Evolutionary conservation across 2,113 vertebrate species (phyloP), one percentile per base, ranked within the genome.

Genomic region (Oncorhynchus mykiss): DNA sequence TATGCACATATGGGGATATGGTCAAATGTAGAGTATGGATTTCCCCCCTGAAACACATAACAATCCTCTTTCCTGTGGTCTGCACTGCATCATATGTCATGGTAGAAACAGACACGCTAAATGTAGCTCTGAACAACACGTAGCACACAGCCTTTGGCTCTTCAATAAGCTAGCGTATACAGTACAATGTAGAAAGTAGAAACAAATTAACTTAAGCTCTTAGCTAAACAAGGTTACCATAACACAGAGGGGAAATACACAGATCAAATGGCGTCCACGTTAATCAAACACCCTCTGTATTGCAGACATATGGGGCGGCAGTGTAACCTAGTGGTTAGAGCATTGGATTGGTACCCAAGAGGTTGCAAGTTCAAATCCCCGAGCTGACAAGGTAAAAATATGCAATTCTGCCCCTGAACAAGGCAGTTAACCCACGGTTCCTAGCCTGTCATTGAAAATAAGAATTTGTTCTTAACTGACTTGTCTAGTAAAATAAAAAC

Each of bases 31-130:
- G 73, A 51, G 71, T 79, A 81, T 77, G 79, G 59, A 82, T 77
- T 64, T 74, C 73, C 71, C 79, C 71, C 22, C 14, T 5, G 66
- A 84, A 81, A 86, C 78, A 84, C 78, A 74, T 84, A 86, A 82
- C 81, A 85, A 88, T 89, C 86, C 84, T 85, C 74, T 75, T 77
- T 67, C 59, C 82, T 82, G 80, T 89, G 82, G 86, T 87, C 88
- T 90, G 83, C 71, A 64, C 73, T 83, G 68, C 71, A 86, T 89
- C 84, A 80, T 20, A 14, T 11, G 1, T 16, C 2, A 72, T 82
- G 88, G 77, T 84, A 77, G 79, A 91, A 91, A 87, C 87, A 90
- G 85, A 90, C 89, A 89, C 72, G n/a, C 74, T 74, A 1, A 13
- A 78, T 59, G 69, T 62, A 78, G 70, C 67, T 34, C 66, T 75